A percentile compares a stretch with the other conserved stretches of the same genome.
Conservation (phyloP, 2,797 vertebrate genomes). For the Eupleurogrammus muticus region DNA sequence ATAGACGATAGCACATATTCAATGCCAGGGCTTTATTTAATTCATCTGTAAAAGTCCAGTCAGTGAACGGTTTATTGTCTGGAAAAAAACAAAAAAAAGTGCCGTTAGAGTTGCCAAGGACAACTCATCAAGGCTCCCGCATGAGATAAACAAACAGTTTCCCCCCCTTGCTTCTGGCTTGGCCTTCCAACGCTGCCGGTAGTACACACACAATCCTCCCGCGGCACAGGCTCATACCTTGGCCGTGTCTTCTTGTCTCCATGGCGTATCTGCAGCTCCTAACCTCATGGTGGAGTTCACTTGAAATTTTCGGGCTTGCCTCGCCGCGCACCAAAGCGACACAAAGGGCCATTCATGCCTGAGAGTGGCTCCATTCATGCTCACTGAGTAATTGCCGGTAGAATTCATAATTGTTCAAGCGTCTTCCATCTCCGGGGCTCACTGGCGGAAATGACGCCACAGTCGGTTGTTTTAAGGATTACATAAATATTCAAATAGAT, state of each 20-base stretch:
- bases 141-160: conserved; percentile 65
- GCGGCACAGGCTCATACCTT: conserved; percentile 66
- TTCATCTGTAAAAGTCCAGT: conserved; percentile 31
- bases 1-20: conserved; percentile 25
- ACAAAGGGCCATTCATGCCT: conserved; percentile 84
- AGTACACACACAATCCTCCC: conserved; percentile 19
- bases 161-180: conserved; percentile 18
- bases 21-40: conserved; percentile 28
- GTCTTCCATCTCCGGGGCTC: conserved; percentile 80
- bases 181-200: conserved; percentile 43
- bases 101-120: conserved; percentile 44
- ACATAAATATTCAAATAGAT: conserved; percentile 74
- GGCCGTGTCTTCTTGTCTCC: conserved; percentile 70
- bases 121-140: conserved; percentile 47
- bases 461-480: conserved; percentile 70
- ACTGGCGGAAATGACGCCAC: conserved; percentile 78
- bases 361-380: conserved; percentile 84
- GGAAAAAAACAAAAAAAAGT: conserved; percentile 9
- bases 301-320: conserved; percentile 77
- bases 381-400: conserved; percentile 78
- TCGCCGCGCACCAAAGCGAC: conserved; percentile 64
- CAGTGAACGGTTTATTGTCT: conserved; percentile 48
- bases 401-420: conserved; percentile 84
- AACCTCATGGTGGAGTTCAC: conserved; percentile 84
- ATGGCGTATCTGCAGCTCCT: conserved; percentile 73